Base-by-base conservation (phyloP, 2,797 vertebrate genomes). In the Sebastes iracundus region DNA sequence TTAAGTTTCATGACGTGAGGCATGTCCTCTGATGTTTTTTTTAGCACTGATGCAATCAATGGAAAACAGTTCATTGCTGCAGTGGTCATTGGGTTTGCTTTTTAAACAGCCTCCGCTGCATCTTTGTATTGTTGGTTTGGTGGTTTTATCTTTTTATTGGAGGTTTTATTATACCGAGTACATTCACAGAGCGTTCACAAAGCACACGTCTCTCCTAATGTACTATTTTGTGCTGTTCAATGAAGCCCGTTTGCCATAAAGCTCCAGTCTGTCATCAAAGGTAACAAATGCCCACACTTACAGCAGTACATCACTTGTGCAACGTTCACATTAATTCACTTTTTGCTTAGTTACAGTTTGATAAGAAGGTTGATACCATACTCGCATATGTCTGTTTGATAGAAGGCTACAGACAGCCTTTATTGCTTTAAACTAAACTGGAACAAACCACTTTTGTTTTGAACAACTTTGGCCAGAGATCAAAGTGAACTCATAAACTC, bases 131-230 rank as follows among this genome's bases (percentile, higher is more conserved):
- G 32, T 23, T 42, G 64, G 2, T 60, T 75, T 68, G 32, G 35
- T 60, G 71, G 60, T 85, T 87, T 87, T 68, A 42, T 66, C 52
- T 82, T 73, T 69, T 73, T 67, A 63, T 55, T 60, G 30, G 49
- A 71, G 5, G 28, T 69, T 83, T 74, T 63, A 70, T 70, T 30
- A 28, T 11, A 14, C 25, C 38, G 11, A 64, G 55, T 13, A 33
- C 35, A 30, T 30, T 59, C 32, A 12, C 42, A 32, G 49, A 76
- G 42, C 35, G 18, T 52, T 70, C 46, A 22, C n/a, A 63, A 35
- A 65, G 62, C 7, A 42, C 28, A 6, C 5, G n/a, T 49, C 18
- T 35, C 28, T 56, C 25, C 4, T 56, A 1, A 33, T 49, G 28
- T 32, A 18, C 32, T 30, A 55, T 25, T 32, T 20, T 56, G 13